Evolutionary conservation across 2,797 vertebrate genomes (phyloP), one percentile per base, ranked within the genome.

Genomic region (Otolemur crassicaudatus): DNA sequence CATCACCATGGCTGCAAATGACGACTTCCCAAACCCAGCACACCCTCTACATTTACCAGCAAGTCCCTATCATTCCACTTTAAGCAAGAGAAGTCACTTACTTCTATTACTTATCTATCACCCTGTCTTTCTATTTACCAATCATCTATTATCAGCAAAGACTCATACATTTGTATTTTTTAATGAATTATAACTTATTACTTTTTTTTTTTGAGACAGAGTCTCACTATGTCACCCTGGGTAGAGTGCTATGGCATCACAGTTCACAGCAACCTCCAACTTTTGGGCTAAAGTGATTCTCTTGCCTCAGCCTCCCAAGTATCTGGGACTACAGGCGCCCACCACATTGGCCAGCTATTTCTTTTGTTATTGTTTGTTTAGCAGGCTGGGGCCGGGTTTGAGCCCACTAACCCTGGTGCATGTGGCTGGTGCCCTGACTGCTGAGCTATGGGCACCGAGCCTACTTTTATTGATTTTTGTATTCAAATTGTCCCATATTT

Each of bases 81-180:
- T 49, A 84, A 79, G 12, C 43, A 77, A 83, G 72, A 87, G 83
- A 87, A 88, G 25, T 96, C 43, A 37, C 82, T 84, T 56, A 63
- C 9, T 5, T 19, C 31, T 29, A 22, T 69, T 34, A 72, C 29
- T 56, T 73, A 22, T 43, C 34, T 46, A 27, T 58, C 13, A 22
- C 22, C 23, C 49, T 34, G 9, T 76, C 25, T 13, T 16, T 69
- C 61, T 20, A 4, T 65, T 77, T 76, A 61, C 23, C 76, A 27
- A 3, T 60, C 56, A 40, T 60, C 53, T 49, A 43, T 70, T 13
- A 61, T 40, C 25, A 70, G 17, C 75, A 76, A 76, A 27, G 22
- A 82, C 65, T 53, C 80, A 37, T 49, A 12, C 75, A 4, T 81
- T 61, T 5, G 5, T 81, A 61, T 40, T 93, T 81, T 91, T 70